Conservation (phyloP, 2,113 vertebrate species). For the Peucedramus taeniatus region DNA sequence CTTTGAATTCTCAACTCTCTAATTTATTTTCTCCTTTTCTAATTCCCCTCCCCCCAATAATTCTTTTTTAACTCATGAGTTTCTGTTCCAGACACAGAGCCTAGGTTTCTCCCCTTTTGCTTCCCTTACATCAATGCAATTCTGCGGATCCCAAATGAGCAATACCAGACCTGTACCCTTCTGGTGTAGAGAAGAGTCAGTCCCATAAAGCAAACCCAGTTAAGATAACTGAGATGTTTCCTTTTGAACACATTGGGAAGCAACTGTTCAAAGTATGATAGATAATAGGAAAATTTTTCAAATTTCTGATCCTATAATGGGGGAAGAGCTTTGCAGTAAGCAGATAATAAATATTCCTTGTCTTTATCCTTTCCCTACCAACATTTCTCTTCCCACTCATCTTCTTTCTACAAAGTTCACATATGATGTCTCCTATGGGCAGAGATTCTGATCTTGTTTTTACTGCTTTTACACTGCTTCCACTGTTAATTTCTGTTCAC, state of each 20-base stretch:
- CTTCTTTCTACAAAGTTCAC: background rate
- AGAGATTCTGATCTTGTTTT: background rate
- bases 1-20: constrained; percentile 12
- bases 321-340: background rate
- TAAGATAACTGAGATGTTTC: background rate
- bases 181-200: background rate
- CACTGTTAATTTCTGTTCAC: background rate
- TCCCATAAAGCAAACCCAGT: background rate
- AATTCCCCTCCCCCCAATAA: background rate
- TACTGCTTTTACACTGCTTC: background rate
- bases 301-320: background rate
- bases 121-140: background rate
- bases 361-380: background rate
- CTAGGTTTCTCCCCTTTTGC: background rate
- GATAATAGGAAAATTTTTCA: background rate
- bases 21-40: constrained; percentile 29
- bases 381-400: background rate
- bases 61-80: constrained; percentile 21
- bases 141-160: background rate
- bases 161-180: background rate
- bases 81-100: background rate
- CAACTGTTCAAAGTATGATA: background rate
- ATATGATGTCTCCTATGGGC: background rate
- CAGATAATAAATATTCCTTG: background rate
- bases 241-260: background rate